A percentile compares a stretch with the other conserved stretches of the same genome.
Evolutionary conservation across 2,888 invertebrate species (phyloP).

Genomic region (Alcis repandata): DNA sequence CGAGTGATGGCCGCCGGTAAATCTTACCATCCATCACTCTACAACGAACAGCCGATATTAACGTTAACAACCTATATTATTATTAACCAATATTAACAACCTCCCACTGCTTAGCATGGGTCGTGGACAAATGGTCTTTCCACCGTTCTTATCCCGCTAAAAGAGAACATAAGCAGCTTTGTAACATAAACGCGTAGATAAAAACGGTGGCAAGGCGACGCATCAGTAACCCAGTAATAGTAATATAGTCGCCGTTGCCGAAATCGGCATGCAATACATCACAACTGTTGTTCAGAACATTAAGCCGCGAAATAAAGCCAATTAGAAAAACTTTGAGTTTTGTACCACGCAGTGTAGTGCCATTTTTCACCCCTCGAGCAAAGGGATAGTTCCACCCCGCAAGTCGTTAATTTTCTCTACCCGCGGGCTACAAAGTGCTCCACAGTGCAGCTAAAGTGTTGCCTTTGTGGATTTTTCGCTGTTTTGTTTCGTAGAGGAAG

Average conservation of each 20-base stretch:
- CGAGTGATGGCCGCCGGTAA: constrained; percentile 65
- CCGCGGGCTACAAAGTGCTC: constrained; percentile 23
- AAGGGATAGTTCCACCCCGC: constrained; percentile 14
- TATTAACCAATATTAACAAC: too few relatives aligned
- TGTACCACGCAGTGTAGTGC: constrained; percentile 6
- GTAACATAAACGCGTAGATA: too few relatives aligned
- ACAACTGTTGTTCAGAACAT: background rate
- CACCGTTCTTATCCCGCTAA: too few relatives aligned
- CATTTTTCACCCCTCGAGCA: constrained; percentile 16
- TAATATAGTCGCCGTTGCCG: too few relatives aligned
- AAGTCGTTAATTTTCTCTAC: constrained; percentile 34
- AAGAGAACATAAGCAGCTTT: too few relatives aligned
- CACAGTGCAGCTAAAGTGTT: constrained; percentile 30
- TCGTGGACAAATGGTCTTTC: too few relatives aligned
- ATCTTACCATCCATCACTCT: constrained; percentile 72
- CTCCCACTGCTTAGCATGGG: too few relatives aligned
- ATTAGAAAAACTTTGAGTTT: background rate
- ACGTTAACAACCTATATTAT: background rate
- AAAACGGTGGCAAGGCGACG: too few relatives aligned
- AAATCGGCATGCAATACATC: too few relatives aligned
- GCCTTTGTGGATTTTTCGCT: constrained; percentile 30
- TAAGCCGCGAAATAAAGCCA: too few relatives aligned
- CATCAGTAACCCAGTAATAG: too few relatives aligned
- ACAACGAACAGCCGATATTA: constrained; percentile 22
- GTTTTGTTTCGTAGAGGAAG: constrained; percentile 25